Conservation (phyloP, 1,140 invertebrate species). For the Piezodorus guildinii region DNA sequence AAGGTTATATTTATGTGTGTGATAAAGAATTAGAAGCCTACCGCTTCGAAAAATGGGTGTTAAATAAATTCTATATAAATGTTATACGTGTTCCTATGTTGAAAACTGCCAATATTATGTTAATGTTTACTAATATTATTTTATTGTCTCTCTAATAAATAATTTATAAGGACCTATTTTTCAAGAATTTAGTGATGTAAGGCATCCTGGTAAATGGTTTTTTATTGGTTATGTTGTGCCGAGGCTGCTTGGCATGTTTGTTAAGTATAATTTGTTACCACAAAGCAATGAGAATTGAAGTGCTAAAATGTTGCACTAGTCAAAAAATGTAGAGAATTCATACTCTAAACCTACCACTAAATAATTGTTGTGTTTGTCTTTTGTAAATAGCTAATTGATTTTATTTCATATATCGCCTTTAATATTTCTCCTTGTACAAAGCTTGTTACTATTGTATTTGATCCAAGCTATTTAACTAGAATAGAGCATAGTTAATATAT, state of each 20-base stretch:
- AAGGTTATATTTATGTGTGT: conserved; percentile 1
- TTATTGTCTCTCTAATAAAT: conserved; percentile 10
- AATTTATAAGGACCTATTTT: neutral
- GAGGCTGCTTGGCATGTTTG: neutral
- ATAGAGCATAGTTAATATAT: conserved; percentile 14
- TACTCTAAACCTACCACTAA: conserved; percentile 13
- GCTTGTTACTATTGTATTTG: conserved; percentile 8
- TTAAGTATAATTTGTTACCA: conserved; percentile 12
- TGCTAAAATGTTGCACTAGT: conserved; percentile 17
- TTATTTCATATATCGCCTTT: conserved; percentile 4
- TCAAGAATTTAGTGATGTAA: conserved; percentile 6
- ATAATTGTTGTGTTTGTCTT: conserved; percentile 7
- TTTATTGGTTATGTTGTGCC: neutral
- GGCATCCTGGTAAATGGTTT: neutral
- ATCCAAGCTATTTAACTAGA: conserved; percentile 14
- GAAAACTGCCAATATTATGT: conserved; percentile 15
- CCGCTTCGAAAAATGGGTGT: conserved; percentile 5
- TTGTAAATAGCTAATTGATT: neutral
- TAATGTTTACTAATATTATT: conserved; percentile 8
- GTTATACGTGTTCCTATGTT: conserved; percentile 12
- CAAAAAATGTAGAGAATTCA: conserved; percentile 9
- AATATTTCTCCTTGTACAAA: conserved; percentile 17
- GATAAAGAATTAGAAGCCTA: neutral
- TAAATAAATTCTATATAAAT: neutral
- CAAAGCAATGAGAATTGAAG: conserved; percentile 8